Percentiles rank a stretch among this genome's conserved stretches.
These are phyloP conservation scores for Diplogasteroides magnus DNA, from an alignment of 1,140 invertebrate species.

Conservation along the genomic window DNA sequence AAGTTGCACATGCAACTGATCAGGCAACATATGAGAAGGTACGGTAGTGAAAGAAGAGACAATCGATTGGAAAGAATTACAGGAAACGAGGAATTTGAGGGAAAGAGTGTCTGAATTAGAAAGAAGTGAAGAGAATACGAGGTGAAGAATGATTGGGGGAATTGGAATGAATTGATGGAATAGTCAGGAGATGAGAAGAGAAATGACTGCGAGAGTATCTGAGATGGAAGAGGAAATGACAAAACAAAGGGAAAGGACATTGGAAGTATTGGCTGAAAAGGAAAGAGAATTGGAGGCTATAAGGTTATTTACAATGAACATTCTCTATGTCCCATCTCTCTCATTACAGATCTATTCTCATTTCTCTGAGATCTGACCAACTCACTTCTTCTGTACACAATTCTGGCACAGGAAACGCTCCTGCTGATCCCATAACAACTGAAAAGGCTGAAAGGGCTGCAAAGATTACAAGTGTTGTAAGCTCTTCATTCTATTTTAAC, in stretches of 20 bases:
- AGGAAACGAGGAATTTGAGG: slow-evolving; percentile 7
- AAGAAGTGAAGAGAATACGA: slow-evolving; percentile 7
- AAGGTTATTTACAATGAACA: slow-evolving; percentile 13
- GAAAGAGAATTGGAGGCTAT: slow-evolving; percentile 30
- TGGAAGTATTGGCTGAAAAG: slow-evolving; percentile 34
- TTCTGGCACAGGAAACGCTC: background rate
- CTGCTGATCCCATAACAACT: background rate
- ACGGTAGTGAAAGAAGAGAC: background rate
- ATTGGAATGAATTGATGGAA: background rate
- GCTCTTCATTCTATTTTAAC: background rate
- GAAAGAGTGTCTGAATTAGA: slow-evolving; percentile 17
- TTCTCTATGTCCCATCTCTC: no score
- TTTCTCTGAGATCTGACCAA: slow-evolving; percentile 15
- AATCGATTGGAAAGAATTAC: slow-evolving; percentile 16
- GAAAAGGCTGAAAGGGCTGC: background rate
- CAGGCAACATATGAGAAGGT: slow-evolving; percentile 14
- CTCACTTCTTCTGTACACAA: background rate
- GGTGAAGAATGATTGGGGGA: no score
- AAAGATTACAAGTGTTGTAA: background rate
- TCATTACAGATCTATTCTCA: slow-evolving; percentile 17
- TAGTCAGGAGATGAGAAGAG: slow-evolving; percentile 9
- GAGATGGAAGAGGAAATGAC: slow-evolving; percentile 32
- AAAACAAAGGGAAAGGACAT: slow-evolving; percentile 23
- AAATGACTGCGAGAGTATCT: slow-evolving; percentile 12
- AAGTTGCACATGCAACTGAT: slow-evolving; percentile 15